These are phyloP conservation scores for Laupala kohalensis DNA, from an alignment of 1,140 invertebrate species.

Conservation along the genomic window DNA sequence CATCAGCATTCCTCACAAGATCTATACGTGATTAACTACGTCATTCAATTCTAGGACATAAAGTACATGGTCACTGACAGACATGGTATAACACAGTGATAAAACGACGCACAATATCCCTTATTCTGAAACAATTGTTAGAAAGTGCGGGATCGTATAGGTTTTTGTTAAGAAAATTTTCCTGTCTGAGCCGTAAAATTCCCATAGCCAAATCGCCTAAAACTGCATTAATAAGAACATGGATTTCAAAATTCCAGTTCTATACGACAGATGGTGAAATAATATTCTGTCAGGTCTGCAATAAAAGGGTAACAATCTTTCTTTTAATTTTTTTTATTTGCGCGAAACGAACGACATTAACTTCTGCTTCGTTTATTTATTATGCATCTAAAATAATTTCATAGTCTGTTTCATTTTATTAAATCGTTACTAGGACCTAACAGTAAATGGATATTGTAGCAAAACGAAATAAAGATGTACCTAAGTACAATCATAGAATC, in stretches of 20 bases:
- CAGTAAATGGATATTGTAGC: too few species aligned
- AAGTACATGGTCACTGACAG: not conserved
- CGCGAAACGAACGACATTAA: too few species aligned
- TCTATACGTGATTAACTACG: not conserved
- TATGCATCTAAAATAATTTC: too few species aligned
- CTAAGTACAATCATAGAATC: too few species aligned
- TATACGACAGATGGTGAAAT: not conserved
- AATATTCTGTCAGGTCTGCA: not conserved
- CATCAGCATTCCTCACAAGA: not conserved
- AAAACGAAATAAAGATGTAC: too few species aligned
- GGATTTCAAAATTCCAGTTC: not conserved
- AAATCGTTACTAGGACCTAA: too few species aligned
- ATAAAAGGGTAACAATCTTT: not conserved
- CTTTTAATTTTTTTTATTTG: too few species aligned
- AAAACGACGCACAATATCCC: not conserved
- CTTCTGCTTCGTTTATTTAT: too few species aligned
- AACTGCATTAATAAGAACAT: too few species aligned
- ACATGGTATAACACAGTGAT: not conserved
- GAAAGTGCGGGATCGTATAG: not conserved
- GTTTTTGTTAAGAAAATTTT: not conserved
- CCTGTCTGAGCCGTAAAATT: not conserved
- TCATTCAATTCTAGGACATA: not conserved
- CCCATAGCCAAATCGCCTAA: not conserved
- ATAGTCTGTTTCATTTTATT: too few species aligned
- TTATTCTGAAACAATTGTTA: not conserved